A percentile compares a stretch with the other conserved stretches of the same genome.
Evolutionary conservation across 2,888 invertebrate species (phyloP).

Genomic region (Drosophila meridiana): DNA sequence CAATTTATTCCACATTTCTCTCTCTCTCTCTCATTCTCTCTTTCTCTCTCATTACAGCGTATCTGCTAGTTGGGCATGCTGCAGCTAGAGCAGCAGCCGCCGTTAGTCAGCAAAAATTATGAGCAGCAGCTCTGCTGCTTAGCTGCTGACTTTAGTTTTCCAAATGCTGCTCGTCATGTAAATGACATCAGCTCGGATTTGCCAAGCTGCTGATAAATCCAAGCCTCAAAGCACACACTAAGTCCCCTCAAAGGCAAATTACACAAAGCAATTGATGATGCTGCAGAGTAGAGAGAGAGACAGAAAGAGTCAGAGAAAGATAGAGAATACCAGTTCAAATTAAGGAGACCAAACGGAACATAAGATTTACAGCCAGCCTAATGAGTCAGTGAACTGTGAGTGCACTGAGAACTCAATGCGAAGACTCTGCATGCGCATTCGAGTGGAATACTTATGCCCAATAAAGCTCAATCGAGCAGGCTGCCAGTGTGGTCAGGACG

Average conservation of each 20-base stretch:
- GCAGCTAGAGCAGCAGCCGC: not conserved
- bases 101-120: constrained; percentile 64
- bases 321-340: constrained; percentile 16
- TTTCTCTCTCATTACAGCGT: not conserved
- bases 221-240: constrained; percentile 7
- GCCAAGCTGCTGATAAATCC: constrained; percentile 28
- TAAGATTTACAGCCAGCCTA: constrained; percentile 14
- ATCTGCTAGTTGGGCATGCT: constrained; percentile 9
- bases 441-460: constrained; percentile 28
- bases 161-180: constrained; percentile 66
- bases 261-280: constrained; percentile 27
- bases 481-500: constrained; percentile 21
- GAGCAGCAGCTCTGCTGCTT: constrained; percentile 20
- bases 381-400: constrained; percentile 24
- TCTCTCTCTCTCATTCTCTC: too few relatives aligned
- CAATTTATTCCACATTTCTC: not conserved
- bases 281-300: constrained; percentile 7
- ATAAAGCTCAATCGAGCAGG: constrained; percentile 13
- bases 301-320: not conserved
- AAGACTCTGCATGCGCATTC: constrained; percentile 17
- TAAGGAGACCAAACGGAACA: constrained; percentile 3
- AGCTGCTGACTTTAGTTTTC: constrained; percentile 37
- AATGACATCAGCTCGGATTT: constrained; percentile 67
- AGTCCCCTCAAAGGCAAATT: constrained; percentile 37
- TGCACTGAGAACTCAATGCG: constrained; percentile 12